A percentile compares a stretch with the other conserved stretches of the same genome.
Evolutionary conservation across 2,797 vertebrate genomes (phyloP).

Genomic region (Anabacerthia variegaticeps): DNA sequence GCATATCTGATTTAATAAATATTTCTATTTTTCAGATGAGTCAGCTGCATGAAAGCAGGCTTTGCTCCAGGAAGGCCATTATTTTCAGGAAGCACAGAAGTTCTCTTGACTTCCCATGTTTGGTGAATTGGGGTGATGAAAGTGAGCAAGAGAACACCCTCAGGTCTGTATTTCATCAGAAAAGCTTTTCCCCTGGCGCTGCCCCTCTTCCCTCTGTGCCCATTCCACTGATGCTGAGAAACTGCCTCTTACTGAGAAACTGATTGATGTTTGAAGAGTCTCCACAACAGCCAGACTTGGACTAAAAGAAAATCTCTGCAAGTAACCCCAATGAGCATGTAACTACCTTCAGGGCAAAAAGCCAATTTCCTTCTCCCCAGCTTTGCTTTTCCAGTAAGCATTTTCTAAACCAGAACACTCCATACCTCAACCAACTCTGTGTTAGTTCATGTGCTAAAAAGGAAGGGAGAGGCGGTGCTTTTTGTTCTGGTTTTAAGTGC

Average conservation of each 20-base stretch:
- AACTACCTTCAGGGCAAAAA: neutral
- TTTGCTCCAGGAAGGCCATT: neutral
- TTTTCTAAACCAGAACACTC: neutral
- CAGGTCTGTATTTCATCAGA: neutral
- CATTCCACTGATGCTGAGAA: neutral
- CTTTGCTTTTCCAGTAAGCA: neutral
- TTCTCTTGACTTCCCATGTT: neutral
- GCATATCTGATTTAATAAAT: neutral
- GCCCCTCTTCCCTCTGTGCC: neutral
- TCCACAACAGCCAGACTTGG: neutral
- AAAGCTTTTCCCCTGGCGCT: neutral
- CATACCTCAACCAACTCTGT: neutral
- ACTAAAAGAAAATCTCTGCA: neutral
- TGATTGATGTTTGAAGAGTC: neutral
- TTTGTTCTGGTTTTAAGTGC: neutral
- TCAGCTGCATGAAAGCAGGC: neutral
- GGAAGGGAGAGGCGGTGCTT: neutral
- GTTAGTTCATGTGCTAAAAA: neutral
- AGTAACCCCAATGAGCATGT: neutral
- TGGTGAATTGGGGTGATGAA: neutral
- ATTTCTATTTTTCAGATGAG: neutral
- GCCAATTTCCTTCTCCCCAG: neutral
- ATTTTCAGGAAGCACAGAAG: neutral
- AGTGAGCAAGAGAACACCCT: neutral
- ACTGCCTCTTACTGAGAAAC: neutral